Evolutionary conservation across 2,113 vertebrate species (phyloP).

Genomic region (Mystacornis crossleyi): DNA sequence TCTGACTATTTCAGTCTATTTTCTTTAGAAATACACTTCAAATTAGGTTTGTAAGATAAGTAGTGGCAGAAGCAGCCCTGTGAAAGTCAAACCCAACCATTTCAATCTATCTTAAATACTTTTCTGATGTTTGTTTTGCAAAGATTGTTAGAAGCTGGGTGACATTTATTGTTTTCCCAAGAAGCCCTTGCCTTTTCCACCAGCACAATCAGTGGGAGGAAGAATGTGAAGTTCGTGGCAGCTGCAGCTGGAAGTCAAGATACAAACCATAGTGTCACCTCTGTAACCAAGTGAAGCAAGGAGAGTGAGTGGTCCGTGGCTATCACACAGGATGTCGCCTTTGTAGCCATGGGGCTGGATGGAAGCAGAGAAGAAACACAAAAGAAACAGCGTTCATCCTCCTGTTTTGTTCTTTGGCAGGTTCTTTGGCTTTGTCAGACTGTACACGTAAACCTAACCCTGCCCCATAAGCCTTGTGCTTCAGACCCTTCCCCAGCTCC

Average conservation of each 20-base stretch:
- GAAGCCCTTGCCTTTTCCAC: conserved; percentile 37
- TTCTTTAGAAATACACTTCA: background rate
- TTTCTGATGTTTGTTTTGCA: background rate
- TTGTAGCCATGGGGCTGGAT: conserved; percentile 66
- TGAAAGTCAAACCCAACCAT: background rate
- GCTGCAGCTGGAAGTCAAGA: conserved; percentile 71
- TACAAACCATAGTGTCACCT: conserved; percentile 79
- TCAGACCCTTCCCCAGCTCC: background rate
- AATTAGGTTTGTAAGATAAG: background rate
- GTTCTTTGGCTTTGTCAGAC: background rate
- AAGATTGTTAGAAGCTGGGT: background rate
- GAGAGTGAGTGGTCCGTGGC: conserved; percentile 68
- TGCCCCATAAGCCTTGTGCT: background rate
- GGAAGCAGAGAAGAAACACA: background rate
- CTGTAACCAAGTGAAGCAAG: conserved; percentile 76
- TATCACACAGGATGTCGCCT: conserved; percentile 75
- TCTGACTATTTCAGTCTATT: no score
- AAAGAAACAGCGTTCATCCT: background rate
- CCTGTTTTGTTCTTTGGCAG: background rate
- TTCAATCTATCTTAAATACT: background rate
- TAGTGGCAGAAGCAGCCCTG: background rate
- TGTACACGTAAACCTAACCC: background rate
- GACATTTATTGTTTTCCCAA: background rate
- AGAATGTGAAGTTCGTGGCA: conserved; percentile 56
- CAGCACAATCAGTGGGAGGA: background rate